Percentiles rank a stretch among this genome's conserved stretches.
phyloP scores from a whole-genome alignment of 2,888 invertebrate species.

The Mellilla xanthometata region DNA sequence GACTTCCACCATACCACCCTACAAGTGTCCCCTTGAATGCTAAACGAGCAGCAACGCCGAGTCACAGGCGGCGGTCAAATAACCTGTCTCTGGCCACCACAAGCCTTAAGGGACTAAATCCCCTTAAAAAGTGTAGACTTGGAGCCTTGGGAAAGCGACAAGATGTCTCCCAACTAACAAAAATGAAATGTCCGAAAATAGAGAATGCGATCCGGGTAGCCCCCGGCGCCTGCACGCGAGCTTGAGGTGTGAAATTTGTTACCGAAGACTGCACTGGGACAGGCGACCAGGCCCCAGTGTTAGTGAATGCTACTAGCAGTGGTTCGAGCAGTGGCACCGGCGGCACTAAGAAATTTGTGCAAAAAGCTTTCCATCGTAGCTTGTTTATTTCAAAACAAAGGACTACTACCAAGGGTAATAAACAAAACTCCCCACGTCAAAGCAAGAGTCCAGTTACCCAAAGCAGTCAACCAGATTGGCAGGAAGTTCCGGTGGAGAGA shows the following conservation, averaged over 20 bases:
- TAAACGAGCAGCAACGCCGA: conserved; percentile 16
- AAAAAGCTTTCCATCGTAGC: conserved; percentile 24
- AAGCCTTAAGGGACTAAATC: conserved; percentile 4
- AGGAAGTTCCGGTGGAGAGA: background rate
- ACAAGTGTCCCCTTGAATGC: conserved; percentile 7
- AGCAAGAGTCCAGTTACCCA: background rate
- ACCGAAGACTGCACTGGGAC: conserved; percentile 16
- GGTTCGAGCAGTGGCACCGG: background rate
- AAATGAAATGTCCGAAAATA: conserved; percentile 7
- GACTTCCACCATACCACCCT: background rate
- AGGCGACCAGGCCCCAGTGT: conserved; percentile 13
- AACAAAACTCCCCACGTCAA: too few relatives aligned
- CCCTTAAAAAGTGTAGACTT: conserved; percentile 2
- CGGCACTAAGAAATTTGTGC: conserved; percentile 11
- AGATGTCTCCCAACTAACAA: background rate
- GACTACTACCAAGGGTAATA: too few relatives aligned
- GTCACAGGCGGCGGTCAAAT: conserved; percentile 10
- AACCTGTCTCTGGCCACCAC: conserved; percentile 1
- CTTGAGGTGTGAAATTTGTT: conserved; percentile 8
- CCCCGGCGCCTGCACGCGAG: conserved; percentile 9
- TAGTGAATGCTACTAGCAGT: conserved; percentile 18
- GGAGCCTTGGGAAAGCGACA: conserved; percentile 4
- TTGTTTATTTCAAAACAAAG: conserved; percentile 21
- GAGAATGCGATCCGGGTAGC: conserved; percentile 14
- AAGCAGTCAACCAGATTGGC: too few relatives aligned